Conservation (phyloP, 2,888 invertebrate species). For the Diadegma fenestrale region DNA sequence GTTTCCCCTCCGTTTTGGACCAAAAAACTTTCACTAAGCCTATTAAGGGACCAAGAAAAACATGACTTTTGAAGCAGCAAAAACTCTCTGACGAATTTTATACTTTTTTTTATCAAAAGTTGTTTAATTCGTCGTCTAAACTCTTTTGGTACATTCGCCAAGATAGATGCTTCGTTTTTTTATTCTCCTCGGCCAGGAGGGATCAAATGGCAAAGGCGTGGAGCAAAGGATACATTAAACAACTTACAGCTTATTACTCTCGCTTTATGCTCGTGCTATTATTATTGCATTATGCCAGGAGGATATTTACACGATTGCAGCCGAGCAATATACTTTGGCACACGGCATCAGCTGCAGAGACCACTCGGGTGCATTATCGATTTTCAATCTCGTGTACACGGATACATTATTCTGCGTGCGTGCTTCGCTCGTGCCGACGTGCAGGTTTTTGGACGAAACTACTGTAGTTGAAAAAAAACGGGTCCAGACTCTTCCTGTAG, state of each 20-base stretch:
- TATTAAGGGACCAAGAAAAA: background rate
- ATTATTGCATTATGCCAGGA: slow-evolving; percentile 32
- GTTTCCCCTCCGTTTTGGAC: background rate
- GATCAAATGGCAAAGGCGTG: background rate
- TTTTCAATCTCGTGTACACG: slow-evolving; percentile 68
- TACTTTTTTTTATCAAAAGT: background rate
- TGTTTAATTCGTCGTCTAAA: background rate
- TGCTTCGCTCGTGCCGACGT: slow-evolving; percentile 38
- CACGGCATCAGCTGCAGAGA: slow-evolving; percentile 49
- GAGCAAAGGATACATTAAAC: background rate
- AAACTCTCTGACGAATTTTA: background rate
- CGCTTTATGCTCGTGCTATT: slow-evolving; percentile 15
- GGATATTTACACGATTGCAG: background rate
- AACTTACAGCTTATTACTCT: slow-evolving; percentile 37
- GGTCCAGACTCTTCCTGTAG: background rate
- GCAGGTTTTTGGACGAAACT: slow-evolving; percentile 5
- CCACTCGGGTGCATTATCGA: slow-evolving; percentile 68
- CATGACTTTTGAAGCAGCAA: background rate
- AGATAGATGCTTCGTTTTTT: background rate
- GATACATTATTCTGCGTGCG: slow-evolving; percentile 63
- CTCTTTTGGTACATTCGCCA: background rate
- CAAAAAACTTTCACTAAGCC: background rate
- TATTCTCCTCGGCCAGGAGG: background rate
- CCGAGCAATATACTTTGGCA: slow-evolving; percentile 58
- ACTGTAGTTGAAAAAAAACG: slow-evolving; percentile 18